A percentile compares a stretch with the other conserved stretches of the same genome.
These are phyloP conservation scores for Eptatretus burgeri DNA, from an alignment of 2,113 vertebrate species.

Conservation along the genomic window DNA sequence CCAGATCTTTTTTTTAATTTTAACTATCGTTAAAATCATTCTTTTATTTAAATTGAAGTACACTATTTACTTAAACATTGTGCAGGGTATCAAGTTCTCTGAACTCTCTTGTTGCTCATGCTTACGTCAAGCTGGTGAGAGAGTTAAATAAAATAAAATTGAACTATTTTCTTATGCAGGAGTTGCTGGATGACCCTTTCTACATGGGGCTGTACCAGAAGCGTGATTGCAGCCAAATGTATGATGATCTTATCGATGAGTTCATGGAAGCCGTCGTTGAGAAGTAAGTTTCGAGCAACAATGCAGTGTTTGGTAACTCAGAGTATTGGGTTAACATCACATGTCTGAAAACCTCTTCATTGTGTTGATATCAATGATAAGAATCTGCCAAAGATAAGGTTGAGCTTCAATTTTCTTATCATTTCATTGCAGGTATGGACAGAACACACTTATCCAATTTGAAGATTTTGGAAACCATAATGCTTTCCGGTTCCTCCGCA, in stretches of 20 bases:
- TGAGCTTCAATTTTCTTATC: not conserved
- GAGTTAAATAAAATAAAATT: too few relatives aligned
- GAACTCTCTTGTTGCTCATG: too few relatives aligned
- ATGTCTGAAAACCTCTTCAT: too few relatives aligned
- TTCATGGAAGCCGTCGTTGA: slow-evolving; percentile 87
- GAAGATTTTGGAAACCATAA: slow-evolving; percentile 98
- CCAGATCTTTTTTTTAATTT: too few relatives aligned
- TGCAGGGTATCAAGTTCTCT: too few relatives aligned
- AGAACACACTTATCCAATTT: slow-evolving; percentile 74
- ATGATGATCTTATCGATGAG: slow-evolving; percentile 78
- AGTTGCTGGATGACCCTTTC: slow-evolving; percentile 48
- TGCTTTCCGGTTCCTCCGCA: slow-evolving; percentile 62
- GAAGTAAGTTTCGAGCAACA: slow-evolving; percentile 19
- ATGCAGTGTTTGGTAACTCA: not conserved
- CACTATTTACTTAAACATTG: too few relatives aligned
- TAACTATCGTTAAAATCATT: too few relatives aligned
- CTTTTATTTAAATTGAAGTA: too few relatives aligned
- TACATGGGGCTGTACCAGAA: slow-evolving; percentile 92
- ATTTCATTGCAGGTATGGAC: slow-evolving; percentile 26
- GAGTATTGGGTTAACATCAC: not conserved
- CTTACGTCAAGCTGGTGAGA: too few relatives aligned
- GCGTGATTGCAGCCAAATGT: slow-evolving; percentile 47
- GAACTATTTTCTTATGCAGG: slow-evolving; percentile 16
- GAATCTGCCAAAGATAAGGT: not conserved
- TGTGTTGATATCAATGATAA: too few relatives aligned